Base-by-base conservation (phyloP, 2,888 invertebrate genomes). In the Autographa gamma region DNA sequence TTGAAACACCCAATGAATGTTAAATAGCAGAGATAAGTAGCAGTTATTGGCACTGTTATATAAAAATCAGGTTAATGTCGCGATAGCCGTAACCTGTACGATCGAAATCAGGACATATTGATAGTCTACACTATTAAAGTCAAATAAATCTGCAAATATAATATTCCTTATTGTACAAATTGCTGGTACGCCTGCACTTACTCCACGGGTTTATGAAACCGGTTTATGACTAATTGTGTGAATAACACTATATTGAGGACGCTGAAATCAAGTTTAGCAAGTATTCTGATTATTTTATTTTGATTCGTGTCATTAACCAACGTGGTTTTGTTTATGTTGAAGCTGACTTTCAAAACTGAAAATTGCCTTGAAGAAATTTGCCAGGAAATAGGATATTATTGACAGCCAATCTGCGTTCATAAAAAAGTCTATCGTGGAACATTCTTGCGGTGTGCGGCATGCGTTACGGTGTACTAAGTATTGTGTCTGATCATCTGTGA, bases 241-340 rank as follows among this genome's bases (percentile, higher is more conserved):
- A 84, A 81, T 83, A 78, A 84, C 69, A 75, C 78, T 63, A 60
- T 72, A 87, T 86, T 80, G 80, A 79, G 85, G 74, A 77, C 86
- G 79, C 75, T 80, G 80, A 85, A 83, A 80, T 83, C 85, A 66
- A 80, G 85, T 83, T 82, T 71, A 76, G 76, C 85, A 64, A 76
- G 85, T 82, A 81, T 59, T 73, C 75, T 73, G 60, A 60, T 60
- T 83, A 73, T 76, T 79, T 77, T 71, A 74, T 80, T 80, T 77
- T 73, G 65, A 71, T 74, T 60, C 60, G 19, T 71, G 66, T 74
- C 54, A 62, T 72, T 75, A 74, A 68, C 67, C 71, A 72, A 66
- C 75, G 77, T 70, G 69, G 71, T 69, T 75, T 81, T 86, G 80
- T 84, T 85, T 80, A 83, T 70, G 25, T 71, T 56, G 25, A 63